A percentile compares a stretch with the other conserved stretches of the same genome.
phyloP scores from a whole-genome alignment of 2,888 invertebrate genomes.

The Molanna angustata region DNA sequence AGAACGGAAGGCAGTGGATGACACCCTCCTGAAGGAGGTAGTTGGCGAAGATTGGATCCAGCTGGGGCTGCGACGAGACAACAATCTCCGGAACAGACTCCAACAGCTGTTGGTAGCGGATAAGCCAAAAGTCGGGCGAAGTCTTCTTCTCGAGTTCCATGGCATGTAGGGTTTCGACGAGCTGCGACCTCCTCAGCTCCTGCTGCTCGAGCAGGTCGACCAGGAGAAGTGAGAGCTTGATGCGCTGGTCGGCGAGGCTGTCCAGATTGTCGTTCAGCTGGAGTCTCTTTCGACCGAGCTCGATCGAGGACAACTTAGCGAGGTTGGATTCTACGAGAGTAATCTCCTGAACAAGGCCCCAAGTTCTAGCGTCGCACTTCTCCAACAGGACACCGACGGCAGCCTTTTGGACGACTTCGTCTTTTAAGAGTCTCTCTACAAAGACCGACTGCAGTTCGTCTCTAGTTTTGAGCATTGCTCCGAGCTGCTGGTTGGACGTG shows the following conservation, averaged over 20 bases:
- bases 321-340: constrained; percentile 69
- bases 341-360: constrained; percentile 75
- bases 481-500: constrained; percentile 59
- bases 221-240: constrained; percentile 63
- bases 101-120: constrained; percentile 79
- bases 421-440: constrained; percentile 60
- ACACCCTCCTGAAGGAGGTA: constrained; percentile 69
- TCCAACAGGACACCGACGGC: constrained; percentile 70
- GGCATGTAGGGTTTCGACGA: constrained; percentile 65
- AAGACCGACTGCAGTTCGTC: constrained; percentile 60
- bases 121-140: constrained; percentile 67
- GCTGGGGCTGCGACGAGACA: constrained; percentile 57
- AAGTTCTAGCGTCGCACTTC: constrained; percentile 69
- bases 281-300: constrained; percentile 68
- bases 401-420: constrained; percentile 69
- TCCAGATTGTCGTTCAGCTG: constrained; percentile 67
- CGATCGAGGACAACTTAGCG: constrained; percentile 67
- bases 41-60: constrained; percentile 67
- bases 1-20: constrained; percentile 72
- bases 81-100: constrained; percentile 70
- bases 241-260: constrained; percentile 66
- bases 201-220: constrained; percentile 69
- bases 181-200: constrained; percentile 60
- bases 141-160: constrained; percentile 62
- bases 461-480: constrained; percentile 59